phyloP scores from a whole-genome alignment of 2,888 invertebrate genomes.

The Agrochola lychnidis region DNA sequence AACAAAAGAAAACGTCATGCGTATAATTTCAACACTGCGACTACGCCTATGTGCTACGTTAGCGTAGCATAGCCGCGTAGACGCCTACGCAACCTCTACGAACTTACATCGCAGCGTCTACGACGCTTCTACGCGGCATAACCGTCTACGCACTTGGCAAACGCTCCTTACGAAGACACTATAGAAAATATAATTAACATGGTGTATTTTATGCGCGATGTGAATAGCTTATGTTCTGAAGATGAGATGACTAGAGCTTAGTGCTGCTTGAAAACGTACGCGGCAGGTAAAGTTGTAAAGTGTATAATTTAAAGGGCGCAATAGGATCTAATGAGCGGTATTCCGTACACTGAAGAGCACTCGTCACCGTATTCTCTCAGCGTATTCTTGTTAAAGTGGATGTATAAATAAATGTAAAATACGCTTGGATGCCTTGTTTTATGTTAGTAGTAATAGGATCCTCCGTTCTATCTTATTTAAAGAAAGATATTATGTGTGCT shows the following conservation, averaged over 20 bases:
- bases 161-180: not conserved
- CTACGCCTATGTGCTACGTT: not conserved
- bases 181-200: conserved; percentile 33
- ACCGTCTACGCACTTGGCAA: not conserved
- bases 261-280: conserved; percentile 45
- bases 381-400: conserved; percentile 42
- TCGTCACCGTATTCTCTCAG: conserved; percentile 46
- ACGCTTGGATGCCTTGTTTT: conserved; percentile 9
- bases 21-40: not conserved
- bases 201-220: conserved; percentile 19
- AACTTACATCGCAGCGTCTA: not conserved
- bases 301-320: conserved; percentile 50
- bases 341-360: conserved; percentile 63
- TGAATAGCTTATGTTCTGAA: conserved; percentile 38
- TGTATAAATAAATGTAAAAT: conserved; percentile 22
- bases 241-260: conserved; percentile 44
- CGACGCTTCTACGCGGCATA: conserved; percentile 24
- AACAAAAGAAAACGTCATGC: no score
- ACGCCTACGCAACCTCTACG: not conserved
- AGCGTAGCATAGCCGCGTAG: conserved; percentile 10
- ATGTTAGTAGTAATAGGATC: not conserved
- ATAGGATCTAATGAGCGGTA: conserved; percentile 57
- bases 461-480: conserved; percentile 7
- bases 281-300: conserved; percentile 39
- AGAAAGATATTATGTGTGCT: not conserved